Evolutionary conservation across 2,797 vertebrate species (phyloP), one percentile per base, ranked within the genome.

Genomic region (Etheostoma nigrum): DNA sequence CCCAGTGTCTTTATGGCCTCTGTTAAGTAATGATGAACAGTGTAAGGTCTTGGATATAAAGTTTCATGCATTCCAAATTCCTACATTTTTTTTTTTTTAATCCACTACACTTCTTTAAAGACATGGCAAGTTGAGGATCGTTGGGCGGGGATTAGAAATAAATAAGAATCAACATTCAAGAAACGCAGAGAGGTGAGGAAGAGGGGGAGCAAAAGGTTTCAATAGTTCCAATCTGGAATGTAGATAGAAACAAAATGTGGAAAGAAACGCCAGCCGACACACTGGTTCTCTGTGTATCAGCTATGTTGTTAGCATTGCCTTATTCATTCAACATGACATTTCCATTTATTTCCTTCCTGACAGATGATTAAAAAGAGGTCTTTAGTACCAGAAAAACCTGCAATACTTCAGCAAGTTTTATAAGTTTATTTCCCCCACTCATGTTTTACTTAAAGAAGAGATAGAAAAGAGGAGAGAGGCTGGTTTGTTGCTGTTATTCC

Each of bases 1-100:
- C 70, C 88, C 88, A 94, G 92, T 95, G 94, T 97, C 94, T 95
- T 79, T 96, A 96, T 96, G 96, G 97, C 97, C 96, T 97, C 95
- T 84, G 93, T 93, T 95, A 92, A 92, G 86, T 93, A 90, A 92
- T 76, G 88, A 94, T 95, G 95, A 98, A 98, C 97, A 99, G 98
- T 98, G 97, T 96, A 96, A 97, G 97, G 97, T 99, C 98, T 97
- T 97, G 93, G 92, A 95, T 95, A 94, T 94, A 94, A 94, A 94
- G 91, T 95, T 93, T 93, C 94, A 95, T 93, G 93, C 94, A 93
- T 92, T 93, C 90, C 82, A 82, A 93, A 91, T 88, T 89, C 79
- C 66, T 85, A 82, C 66, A 44, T 74, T 78, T 72, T 69, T 68
- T 73, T 14, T 63, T 59, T 86, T 81, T 70, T 9, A 60, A 88